Evolutionary conservation across 2,797 vertebrate genomes (phyloP).

Genomic region (Lagocephalus sceleratus): DNA sequence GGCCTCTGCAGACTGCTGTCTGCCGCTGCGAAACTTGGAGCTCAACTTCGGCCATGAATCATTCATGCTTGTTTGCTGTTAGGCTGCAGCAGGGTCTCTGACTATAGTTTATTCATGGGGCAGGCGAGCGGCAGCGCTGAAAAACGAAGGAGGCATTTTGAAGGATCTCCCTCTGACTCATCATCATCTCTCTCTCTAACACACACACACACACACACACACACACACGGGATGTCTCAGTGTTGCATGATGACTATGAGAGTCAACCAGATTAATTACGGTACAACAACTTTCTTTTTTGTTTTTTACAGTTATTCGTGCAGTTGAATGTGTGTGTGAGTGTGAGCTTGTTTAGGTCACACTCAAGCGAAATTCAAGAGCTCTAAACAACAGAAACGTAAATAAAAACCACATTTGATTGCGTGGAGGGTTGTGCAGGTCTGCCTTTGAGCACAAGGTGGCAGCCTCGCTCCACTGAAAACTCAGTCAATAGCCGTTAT

Average conservation of each 20-base stretch:
- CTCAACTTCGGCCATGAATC: slow-evolving; percentile 65
- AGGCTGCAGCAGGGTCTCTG: slow-evolving; percentile 56
- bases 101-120: slow-evolving; percentile 69
- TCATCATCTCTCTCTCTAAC: slow-evolving; percentile 26
- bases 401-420: no score
- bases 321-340: no score
- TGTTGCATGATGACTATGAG: neutral
- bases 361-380: no score
- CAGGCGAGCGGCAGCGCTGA: slow-evolving; percentile 57
- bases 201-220: neutral
- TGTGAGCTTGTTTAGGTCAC: no score
- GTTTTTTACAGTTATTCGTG: no score
- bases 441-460: slow-evolving; percentile 18
- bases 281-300: neutral
- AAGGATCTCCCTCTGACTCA: slow-evolving; percentile 54
- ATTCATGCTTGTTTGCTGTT: slow-evolving; percentile 68
- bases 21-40: slow-evolving; percentile 45
- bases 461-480: slow-evolving; percentile 17
- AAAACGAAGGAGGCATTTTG: slow-evolving; percentile 72
- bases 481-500: neutral
- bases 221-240: neutral
- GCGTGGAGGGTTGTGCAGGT: slow-evolving; percentile 1
- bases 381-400: no score
- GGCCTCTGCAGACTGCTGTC: slow-evolving; percentile 16
- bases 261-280: neutral